Base-by-base conservation (phyloP, 2,888 invertebrate genomes). In the Cryptus armator region DNA sequence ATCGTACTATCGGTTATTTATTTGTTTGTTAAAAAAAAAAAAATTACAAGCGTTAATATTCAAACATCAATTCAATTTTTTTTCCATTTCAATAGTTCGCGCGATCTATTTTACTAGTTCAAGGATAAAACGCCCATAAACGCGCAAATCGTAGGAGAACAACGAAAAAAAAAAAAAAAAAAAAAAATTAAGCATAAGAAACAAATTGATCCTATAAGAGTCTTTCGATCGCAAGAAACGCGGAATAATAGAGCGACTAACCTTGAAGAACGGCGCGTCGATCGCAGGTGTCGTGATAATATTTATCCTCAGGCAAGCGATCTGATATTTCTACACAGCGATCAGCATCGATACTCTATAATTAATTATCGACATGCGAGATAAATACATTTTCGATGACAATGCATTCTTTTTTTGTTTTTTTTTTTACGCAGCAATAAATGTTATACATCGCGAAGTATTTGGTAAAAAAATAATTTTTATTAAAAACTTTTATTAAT, bases 401-500 rank as follows among this genome's bases (percentile, higher is more conserved):
- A 3, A 10, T 10, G 24, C 32, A 29, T 29, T 59, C 14, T 32
- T 59, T 32, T 4, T 14, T 14, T 19, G 19, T 24, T 24, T 12
- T 12, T 12, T 16, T 6, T 29, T 6, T 29, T 14, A 32, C 24
- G 59, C 6, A 12, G 46, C 46, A 19, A 66, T 10, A 51, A 79
- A 62, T 59, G 12, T n/a, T 12, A 5, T 32, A 59, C 59, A 59
- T n/a, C 6, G 29, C 64, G 48, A 83, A 12, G n/a, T 80, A 68
- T 85, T 81, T 80, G 76, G 89, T 92, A 91, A 83, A 92, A 92
- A 92, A 92, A 89, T 90, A 89, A 87, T 88, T 92, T 77, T 92
- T 92, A 92, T 92, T 92, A 90, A 89, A 92, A 92, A 90, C 86
- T 86, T 88, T 88, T 81, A 82, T 84, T 85, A 53, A 90, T 91